Percentiles rank a stretch among this genome's conserved stretches.
Conservation (phyloP, 2,888 invertebrate genomes). For the Listrodromus nycthemerus region DNA sequence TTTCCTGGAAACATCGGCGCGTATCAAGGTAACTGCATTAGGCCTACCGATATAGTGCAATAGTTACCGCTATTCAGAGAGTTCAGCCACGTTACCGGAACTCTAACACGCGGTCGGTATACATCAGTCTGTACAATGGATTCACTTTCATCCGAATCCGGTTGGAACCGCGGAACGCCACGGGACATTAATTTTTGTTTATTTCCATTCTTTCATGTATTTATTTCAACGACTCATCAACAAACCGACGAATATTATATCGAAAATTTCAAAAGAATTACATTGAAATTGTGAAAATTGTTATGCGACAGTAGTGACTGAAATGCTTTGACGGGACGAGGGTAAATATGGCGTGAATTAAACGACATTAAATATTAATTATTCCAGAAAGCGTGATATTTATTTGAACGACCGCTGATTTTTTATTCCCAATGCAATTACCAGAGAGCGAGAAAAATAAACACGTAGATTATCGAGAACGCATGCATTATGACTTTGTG, state of each 20-base stretch:
- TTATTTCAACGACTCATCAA: not conserved
- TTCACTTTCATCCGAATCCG: no score
- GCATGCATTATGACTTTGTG: not conserved
- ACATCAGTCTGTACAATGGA: no score
- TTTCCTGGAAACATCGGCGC: not conserved
- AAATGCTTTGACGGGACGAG: not conserved
- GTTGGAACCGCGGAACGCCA: no score
- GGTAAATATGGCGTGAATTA: not conserved
- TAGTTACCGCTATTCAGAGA: not conserved
- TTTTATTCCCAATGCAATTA: not conserved
- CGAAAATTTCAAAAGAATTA: not conserved
- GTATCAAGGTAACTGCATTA: not conserved
- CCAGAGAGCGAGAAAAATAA: not conserved
- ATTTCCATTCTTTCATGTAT: not conserved
- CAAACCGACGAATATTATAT: not conserved
- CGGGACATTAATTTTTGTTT: not conserved
- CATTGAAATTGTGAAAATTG: not conserved
- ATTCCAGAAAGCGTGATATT: not conserved
- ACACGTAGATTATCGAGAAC: not conserved
- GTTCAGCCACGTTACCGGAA: not conserved
- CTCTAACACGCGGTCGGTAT: not conserved
- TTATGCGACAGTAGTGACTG: not conserved
- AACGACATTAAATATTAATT: constrained; percentile 6
- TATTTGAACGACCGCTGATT: not conserved
- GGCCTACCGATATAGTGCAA: not conserved